Percentiles rank a stretch among this genome's conserved stretches.
Conservation (phyloP, 1,140 invertebrate species). For the Proctacanthus coquilletti region DNA sequence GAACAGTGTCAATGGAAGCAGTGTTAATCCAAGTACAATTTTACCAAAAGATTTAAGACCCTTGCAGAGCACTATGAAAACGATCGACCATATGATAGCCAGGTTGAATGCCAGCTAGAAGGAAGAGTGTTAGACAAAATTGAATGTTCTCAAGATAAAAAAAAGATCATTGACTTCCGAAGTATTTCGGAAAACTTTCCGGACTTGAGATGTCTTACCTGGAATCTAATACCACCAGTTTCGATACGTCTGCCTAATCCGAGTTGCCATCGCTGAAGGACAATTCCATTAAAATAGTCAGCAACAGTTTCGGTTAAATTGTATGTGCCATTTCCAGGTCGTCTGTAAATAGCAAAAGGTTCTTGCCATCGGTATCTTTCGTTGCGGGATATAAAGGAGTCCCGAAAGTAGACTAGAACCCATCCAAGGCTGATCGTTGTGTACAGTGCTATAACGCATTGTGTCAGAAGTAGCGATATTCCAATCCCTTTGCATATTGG, state of each 20-base stretch:
- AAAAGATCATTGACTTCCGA: too few relatives aligned
- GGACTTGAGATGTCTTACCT: conserved; percentile 28
- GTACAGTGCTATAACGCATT: conserved; percentile 71
- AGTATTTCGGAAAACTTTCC: too few relatives aligned
- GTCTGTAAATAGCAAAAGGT: conserved; percentile 44
- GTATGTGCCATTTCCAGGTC: conserved; percentile 29
- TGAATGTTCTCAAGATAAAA: conserved; percentile 44
- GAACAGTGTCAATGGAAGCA: conserved; percentile 15
- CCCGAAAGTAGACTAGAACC: conserved; percentile 77
- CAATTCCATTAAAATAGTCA: conserved; percentile 67
- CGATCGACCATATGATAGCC: conserved; percentile 77
- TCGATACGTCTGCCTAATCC: conserved; percentile 36
- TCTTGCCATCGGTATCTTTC: conserved; percentile 71
- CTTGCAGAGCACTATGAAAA: conserved; percentile 79
- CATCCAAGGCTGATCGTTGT: conserved; percentile 74
- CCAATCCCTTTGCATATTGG: conserved; percentile 82
- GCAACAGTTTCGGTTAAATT: conserved; percentile 62
- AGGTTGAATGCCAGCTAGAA: conserved; percentile 75
- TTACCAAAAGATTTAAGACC: conserved; percentile 74
- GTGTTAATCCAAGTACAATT: conserved; percentile 32
- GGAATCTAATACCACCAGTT: conserved; percentile 15
- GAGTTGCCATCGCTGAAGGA: conserved; percentile 53
- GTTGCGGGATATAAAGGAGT: conserved; percentile 70
- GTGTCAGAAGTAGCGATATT: conserved; percentile 59
- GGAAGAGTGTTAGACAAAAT: too few relatives aligned